Base-by-base conservation (phyloP, 2,888 invertebrate species). In the Nomada lathburiana region DNA sequence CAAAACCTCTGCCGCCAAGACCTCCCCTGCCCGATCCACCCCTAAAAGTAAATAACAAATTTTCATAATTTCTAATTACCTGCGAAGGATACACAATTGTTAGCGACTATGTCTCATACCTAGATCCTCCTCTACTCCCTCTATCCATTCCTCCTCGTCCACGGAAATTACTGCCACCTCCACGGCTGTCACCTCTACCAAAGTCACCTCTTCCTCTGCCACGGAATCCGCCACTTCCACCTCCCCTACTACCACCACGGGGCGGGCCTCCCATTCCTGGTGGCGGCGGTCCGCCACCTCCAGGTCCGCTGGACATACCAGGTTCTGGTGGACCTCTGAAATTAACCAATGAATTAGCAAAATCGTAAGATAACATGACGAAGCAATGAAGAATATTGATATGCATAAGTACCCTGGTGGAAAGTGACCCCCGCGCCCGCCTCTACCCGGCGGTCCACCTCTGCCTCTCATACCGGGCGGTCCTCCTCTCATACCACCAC, bases 91-190 rank as follows among this genome's bases (percentile, higher is more conserved):
- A 13, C 16, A 4, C 16, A n/a, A 23, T 42, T 50, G 3, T 42
- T 13, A 16, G 1, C 36, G 55, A 13, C 36, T n/a, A 55, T 1
- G 5, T 23, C 0, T 13, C 26, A 3, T 83, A 91, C 91, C 91
- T 88, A 85, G 93, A 90, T 92, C 94, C 94, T 93, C 94, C 94
- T 94, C 95, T 94, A 91, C 94, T 94, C 90, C 95, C 94, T 90
- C 94, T 94, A 90, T 94, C 94, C 84, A 90, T 88, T 36, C 89
- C 88, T 44, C 93, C 92, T n/a, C 93, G 91, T 23, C 93, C 93
- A 65, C 93, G 89, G 82, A 93, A 92, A 64, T 90, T 91, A 42
- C 78, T 84, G 20, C 83, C 85, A 50, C 92, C 89, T 29, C 93
- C 91, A 26, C 94, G 93, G 92, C 92, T 93, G 84, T 94, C 94